Conservation (phyloP, 2,888 invertebrate species). For the Ophion obscuratus region DNA sequence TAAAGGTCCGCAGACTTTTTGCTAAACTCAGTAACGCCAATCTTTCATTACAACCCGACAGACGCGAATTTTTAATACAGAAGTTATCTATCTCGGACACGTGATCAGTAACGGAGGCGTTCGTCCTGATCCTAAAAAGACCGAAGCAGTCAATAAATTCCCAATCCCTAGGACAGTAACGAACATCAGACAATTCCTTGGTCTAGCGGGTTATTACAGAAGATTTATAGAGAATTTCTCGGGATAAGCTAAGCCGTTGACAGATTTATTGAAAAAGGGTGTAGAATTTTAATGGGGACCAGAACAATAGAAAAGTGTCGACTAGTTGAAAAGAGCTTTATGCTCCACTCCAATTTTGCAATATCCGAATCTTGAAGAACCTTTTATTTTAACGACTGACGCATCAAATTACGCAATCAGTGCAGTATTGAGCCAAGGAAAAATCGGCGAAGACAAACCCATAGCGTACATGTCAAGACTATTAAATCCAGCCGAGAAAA, state of each 20-base stretch:
- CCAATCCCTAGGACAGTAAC: too few species aligned
- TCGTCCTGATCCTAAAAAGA: too few species aligned
- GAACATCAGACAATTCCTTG: too few species aligned
- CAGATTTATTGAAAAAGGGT: constrained; percentile 8
- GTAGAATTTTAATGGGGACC: constrained; percentile 9
- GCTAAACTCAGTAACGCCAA: neutral
- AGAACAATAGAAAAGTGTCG: neutral
- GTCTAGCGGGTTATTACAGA: neutral
- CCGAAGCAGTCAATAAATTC: too few species aligned
- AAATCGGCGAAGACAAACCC: constrained; percentile 22
- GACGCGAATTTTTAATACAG: too few species aligned
- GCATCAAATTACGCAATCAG: too few species aligned
- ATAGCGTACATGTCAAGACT: neutral
- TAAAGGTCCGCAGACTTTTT: neutral
- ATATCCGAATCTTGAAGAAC: too few species aligned
- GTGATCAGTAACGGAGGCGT: constrained; percentile 18
- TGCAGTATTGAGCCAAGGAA: neutral
- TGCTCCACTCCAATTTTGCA: neutral
- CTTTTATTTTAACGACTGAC: too few species aligned
- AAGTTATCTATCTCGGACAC: too few species aligned
- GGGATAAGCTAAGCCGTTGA: neutral
- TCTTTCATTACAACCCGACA: too few species aligned
- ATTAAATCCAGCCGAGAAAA: neutral
- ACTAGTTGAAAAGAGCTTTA: constrained; percentile 8
- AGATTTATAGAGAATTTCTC: constrained; percentile 2